Conservation (phyloP, 2,888 invertebrate genomes). For the Matsumyia berberina region DNA sequence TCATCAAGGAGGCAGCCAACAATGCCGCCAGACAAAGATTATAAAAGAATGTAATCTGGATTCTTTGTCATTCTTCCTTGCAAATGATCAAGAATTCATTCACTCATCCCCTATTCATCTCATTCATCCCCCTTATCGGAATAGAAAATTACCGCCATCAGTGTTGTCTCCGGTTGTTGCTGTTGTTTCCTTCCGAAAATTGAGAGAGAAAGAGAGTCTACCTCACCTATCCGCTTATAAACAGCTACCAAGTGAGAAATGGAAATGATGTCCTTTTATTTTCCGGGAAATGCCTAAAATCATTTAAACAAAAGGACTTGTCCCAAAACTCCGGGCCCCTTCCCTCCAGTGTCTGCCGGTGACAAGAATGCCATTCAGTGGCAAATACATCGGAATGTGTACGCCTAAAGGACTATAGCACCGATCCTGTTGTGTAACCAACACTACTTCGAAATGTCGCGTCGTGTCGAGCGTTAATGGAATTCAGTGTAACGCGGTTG, state of each 20-base stretch:
- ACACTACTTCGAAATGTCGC: constrained; percentile 51
- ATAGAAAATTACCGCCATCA: constrained; percentile 66
- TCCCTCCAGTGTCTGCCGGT: constrained; percentile 48
- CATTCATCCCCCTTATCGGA: constrained; percentile 39
- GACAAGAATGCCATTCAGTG: constrained; percentile 70
- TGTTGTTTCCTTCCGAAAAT: constrained; percentile 24
- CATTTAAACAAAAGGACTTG: constrained; percentile 71
- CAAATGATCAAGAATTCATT: constrained; percentile 67
- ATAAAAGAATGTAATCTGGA: constrained; percentile 61
- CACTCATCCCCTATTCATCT: constrained; percentile 32
- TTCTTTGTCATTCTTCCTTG: constrained; percentile 44
- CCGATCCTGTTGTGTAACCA: constrained; percentile 51
- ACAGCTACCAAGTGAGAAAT: constrained; percentile 47
- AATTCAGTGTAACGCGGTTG: constrained; percentile 69
- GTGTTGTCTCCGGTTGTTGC: constrained; percentile 43
- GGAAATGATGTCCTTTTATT: constrained; percentile 73
- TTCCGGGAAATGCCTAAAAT: constrained; percentile 70
- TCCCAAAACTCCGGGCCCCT: constrained; percentile 26
- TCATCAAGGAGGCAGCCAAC: constrained; percentile 59
- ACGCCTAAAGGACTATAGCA: constrained; percentile 57
- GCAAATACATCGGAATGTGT: constrained; percentile 53
- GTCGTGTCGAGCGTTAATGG: constrained; percentile 69
- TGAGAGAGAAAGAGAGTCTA: constrained; percentile 6
- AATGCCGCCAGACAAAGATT: constrained; percentile 65
- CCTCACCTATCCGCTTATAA: neutral